Evolutionary conservation across 2,888 invertebrate species (phyloP).

Genomic region (Monoplex corrugatus): DNA sequence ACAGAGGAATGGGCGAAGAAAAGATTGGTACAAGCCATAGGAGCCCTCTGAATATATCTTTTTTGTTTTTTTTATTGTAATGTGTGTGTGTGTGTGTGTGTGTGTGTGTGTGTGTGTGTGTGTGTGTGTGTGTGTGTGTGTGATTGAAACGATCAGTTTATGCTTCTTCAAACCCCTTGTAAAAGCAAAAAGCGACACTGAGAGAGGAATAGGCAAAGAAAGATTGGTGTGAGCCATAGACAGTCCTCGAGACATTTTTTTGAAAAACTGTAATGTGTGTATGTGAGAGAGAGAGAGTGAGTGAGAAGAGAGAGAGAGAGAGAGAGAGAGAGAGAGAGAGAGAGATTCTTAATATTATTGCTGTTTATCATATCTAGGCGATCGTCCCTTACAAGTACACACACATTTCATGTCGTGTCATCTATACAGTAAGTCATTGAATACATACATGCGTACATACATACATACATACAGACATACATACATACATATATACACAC

Average conservation of each 20-base stretch:
- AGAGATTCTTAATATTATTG: background rate
- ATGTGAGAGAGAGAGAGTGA: too few species aligned
- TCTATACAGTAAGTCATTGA: background rate
- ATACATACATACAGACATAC: slow-evolving; percentile 22
- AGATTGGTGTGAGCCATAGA: background rate
- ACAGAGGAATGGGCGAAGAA: too few species aligned
- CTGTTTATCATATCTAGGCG: too few species aligned
- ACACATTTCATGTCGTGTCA: background rate
- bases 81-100: too few species aligned
- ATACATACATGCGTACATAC: background rate
- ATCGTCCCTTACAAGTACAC: background rate
- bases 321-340: too few species aligned
- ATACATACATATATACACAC: slow-evolving; percentile 39
- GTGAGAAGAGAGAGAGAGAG: too few species aligned
- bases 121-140: background rate
- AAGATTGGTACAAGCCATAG: background rate
- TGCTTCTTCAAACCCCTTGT: background rate
- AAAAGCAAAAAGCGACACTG: too few species aligned
- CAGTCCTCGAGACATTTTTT: background rate
- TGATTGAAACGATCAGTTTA: background rate
- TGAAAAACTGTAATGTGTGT: too few species aligned
- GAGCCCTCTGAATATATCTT: too few species aligned
- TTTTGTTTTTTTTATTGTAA: too few species aligned
- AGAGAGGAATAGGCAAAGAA: too few species aligned
- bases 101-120: too few species aligned